phyloP scores from a whole-genome alignment of 2,888 invertebrate species.

The Subacronicta megacephala region DNA sequence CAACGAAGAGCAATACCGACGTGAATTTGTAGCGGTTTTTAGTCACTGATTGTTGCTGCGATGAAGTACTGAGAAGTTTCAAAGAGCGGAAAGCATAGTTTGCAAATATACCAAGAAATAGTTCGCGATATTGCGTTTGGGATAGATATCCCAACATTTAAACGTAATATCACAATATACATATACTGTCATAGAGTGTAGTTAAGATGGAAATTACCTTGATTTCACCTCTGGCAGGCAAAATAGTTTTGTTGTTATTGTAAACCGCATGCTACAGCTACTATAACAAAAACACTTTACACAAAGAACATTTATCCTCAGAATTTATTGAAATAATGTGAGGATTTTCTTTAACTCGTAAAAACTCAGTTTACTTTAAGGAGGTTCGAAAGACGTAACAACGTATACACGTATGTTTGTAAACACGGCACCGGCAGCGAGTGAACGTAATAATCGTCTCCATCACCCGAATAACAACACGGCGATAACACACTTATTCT shows the following conservation, averaged over 20 bases:
- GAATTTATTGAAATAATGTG: background rate
- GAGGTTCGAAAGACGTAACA: background rate
- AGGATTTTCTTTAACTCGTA: background rate
- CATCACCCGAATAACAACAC: slow-evolving; percentile 17
- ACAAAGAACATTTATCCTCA: too few species aligned
- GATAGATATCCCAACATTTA: too few species aligned
- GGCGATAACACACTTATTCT: slow-evolving; percentile 26
- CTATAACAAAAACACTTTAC: too few species aligned
- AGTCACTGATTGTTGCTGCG: slow-evolving; percentile 6
- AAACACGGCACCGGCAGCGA: slow-evolving; percentile 20
- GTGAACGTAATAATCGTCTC: slow-evolving; percentile 12
- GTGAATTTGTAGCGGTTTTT: slow-evolving; percentile 16
- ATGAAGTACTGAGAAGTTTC: background rate
- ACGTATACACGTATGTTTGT: slow-evolving; percentile 17
- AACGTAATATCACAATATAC: too few species aligned
- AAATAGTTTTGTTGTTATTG: too few species aligned
- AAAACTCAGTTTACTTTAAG: background rate
- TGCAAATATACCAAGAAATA: background rate
- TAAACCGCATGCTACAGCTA: too few species aligned
- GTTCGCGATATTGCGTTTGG: too few species aligned
- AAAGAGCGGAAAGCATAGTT: background rate
- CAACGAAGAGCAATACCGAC: slow-evolving; percentile 30
- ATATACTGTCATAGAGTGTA: too few species aligned
- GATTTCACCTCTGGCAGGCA: too few species aligned
- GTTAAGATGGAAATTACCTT: too few species aligned